These are phyloP conservation scores for Dendrolimus punctatus DNA, from an alignment of 1,140 invertebrate species.

Conservation along the genomic window DNA sequence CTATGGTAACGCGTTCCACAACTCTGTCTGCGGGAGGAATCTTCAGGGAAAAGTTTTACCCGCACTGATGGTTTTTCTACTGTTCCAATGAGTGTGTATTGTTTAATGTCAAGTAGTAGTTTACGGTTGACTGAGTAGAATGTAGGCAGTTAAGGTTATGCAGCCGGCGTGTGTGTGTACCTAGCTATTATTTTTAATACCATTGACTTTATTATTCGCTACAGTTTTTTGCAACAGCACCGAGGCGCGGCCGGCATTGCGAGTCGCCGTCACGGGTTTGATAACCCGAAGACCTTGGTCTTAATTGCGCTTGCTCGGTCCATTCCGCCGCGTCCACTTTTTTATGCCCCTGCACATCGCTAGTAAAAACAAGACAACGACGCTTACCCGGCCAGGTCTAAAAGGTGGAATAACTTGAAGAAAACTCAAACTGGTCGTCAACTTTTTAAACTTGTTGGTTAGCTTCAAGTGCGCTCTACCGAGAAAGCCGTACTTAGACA, in stretches of 20 bases:
- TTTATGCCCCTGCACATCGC: constrained; percentile 68
- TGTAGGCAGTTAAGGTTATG: constrained; percentile 49
- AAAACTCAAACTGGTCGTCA: constrained; percentile 27
- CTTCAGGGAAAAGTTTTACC: no score
- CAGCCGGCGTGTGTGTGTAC: constrained; percentile 50
- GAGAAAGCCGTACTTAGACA: constrained; percentile 41
- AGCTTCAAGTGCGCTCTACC: constrained; percentile 42
- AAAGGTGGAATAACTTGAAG: constrained; percentile 43
- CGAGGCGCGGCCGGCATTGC: constrained; percentile 50
- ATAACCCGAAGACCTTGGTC: constrained; percentile 70
- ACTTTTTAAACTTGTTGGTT: constrained; percentile 36
- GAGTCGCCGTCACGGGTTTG: constrained; percentile 61
- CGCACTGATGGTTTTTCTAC: no score
- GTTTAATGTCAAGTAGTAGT: no score
- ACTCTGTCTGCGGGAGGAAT: no score
- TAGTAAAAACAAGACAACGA: constrained; percentile 63
- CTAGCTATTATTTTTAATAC: constrained; percentile 67
- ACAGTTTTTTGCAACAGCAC: constrained; percentile 62
- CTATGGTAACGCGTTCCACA: constrained; percentile 6
- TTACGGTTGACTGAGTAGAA: background rate
- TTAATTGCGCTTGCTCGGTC: constrained; percentile 68
- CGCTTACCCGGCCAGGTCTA: constrained; percentile 44
- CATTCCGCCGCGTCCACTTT: constrained; percentile 63
- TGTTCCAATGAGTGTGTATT: no score
- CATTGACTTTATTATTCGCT: constrained; percentile 66